phyloP scores from a whole-genome alignment of 2,113 vertebrate species.

The Cynopterus brachyotis region DNA sequence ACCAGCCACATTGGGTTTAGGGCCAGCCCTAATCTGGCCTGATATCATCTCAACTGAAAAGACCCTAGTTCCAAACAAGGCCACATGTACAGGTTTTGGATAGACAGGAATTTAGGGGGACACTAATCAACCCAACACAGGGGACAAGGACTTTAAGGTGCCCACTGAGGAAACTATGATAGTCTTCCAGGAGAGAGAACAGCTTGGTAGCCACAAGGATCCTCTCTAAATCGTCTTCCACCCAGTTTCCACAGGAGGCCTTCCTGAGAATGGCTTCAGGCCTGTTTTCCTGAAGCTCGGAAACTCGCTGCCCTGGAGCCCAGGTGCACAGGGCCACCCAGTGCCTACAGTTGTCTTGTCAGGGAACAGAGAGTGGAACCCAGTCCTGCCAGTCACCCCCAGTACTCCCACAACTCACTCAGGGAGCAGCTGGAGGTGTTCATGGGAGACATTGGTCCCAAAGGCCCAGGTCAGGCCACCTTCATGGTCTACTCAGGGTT shows the following conservation, averaged over 20 bases:
- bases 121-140: neutral
- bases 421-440: neutral
- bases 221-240: neutral
- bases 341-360: neutral
- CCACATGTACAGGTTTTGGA: neutral
- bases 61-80: neutral
- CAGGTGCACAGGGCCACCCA: neutral
- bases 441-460: neutral
- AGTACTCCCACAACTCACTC: fast-evolving
- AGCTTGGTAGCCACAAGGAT: neutral
- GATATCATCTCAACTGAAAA: neutral
- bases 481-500: neutral
- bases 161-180: neutral
- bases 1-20: neutral
- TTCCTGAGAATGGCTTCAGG: too few relatives aligned
- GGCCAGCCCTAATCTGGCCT: neutral
- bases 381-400: neutral
- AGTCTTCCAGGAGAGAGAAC: neutral
- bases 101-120: neutral
- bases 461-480: neutral
- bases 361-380: neutral
- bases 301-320: neutral
- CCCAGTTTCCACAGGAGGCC: neutral
- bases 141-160: neutral
- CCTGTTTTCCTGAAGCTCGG: neutral